Conservation (phyloP, 1,140 invertebrate genomes). For the Aphelenchoides fujianensis region DNA sequence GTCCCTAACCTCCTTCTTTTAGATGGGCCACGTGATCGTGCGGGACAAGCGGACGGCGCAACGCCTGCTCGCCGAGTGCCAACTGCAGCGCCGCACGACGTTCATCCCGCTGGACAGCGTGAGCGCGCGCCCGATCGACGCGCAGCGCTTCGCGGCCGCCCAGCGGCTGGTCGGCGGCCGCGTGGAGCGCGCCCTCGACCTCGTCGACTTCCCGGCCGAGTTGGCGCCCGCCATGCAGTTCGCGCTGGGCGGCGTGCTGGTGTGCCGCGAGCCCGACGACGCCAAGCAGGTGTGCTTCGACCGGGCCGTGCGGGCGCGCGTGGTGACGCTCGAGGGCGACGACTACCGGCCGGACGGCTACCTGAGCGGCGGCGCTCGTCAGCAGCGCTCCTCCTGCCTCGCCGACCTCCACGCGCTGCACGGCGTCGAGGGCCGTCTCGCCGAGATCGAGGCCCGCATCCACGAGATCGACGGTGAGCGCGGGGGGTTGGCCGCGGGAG, state of each 20-base stretch:
- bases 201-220: conserved; percentile 75
- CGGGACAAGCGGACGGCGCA: not conserved
- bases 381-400: not conserved
- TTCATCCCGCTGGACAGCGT: conserved; percentile 90
- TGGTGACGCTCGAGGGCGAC: conserved; percentile 87
- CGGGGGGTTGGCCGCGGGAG: not conserved
- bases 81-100: conserved; percentile 69
- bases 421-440: conserved; percentile 21
- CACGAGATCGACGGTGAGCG: not conserved
- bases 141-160: conserved; percentile 21
- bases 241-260: conserved; percentile 79
- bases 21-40: conserved; percentile 13
- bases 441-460: conserved; percentile 31
- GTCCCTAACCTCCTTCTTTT: not conserved
- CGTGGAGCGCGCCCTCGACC: conserved; percentile 76
- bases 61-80: not conserved
- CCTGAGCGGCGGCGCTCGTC: conserved; percentile 74
- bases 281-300: conserved; percentile 78
- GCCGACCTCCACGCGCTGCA: conserved; percentile 14
- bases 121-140: conserved; percentile 33
- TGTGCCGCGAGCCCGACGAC: conserved; percentile 76
- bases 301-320: conserved; percentile 72
- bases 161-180: conserved; percentile 64
- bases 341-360: conserved; percentile 82
- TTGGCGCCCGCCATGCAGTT: conserved; percentile 78